Conservation (phyloP, 64 coral and sea anemone species). For the Pocillopora damicornis region DNA sequence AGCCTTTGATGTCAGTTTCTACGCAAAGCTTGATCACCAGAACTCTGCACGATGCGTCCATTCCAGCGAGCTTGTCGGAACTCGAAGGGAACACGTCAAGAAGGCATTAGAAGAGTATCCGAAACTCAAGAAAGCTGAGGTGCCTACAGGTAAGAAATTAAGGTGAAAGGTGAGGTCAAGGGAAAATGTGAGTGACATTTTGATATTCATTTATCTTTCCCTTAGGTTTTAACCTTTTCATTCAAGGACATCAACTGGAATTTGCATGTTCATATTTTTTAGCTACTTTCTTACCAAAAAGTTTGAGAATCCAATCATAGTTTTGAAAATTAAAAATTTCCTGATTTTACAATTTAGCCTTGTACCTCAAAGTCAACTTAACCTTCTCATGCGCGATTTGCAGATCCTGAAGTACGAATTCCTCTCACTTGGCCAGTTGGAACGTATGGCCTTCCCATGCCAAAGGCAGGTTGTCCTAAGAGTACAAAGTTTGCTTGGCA, state of each 20-base stretch:
- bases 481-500: conserved; percentile 14
- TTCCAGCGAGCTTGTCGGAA: background rate
- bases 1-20: background rate
- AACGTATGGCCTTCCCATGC: conserved; percentile 51
- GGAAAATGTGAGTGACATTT: too few relatives aligned
- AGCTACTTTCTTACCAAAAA: too few relatives aligned
- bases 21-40: background rate
- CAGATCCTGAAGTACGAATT: conserved; percentile 40
- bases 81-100: background rate
- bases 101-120: background rate
- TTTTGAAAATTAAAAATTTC: too few relatives aligned
- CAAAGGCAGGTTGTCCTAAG: conserved; percentile 32
- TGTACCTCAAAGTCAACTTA: too few relatives aligned
- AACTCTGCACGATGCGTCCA: background rate
- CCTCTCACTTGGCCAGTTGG: conserved; percentile 47
- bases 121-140: background rate
- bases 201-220: too few relatives aligned
- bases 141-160: background rate
- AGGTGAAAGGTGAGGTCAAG: background rate
- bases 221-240: too few relatives aligned
- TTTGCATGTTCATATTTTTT: too few relatives aligned
- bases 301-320: too few relatives aligned
- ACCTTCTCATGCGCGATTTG: background rate
- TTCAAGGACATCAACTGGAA: too few relatives aligned
- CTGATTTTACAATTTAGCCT: too few relatives aligned